Evolutionary conservation across 2,888 invertebrate genomes (phyloP).

Genomic region (Drosophila fungiperda): DNA sequence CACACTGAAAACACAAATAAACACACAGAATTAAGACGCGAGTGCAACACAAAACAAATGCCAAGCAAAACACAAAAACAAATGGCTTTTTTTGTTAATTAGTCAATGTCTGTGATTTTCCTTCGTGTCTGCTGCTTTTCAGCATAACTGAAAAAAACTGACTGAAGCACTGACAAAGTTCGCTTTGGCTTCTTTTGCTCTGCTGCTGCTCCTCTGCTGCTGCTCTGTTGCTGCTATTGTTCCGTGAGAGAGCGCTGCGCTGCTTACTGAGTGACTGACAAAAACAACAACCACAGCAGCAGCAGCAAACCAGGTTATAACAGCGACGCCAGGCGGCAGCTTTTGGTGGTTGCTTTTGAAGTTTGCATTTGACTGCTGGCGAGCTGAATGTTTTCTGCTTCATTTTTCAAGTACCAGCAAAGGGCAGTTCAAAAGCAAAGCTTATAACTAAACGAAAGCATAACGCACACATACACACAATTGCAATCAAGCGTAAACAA

Average conservation of each 20-base stretch:
- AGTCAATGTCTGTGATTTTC: constrained; percentile 44
- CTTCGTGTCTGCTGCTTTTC: constrained; percentile 83
- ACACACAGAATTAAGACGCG: constrained; percentile 26
- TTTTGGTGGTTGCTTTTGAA: constrained; percentile 66
- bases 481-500: constrained; percentile 61
- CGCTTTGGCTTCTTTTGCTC: constrained; percentile 35
- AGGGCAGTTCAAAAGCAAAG: constrained; percentile 42
- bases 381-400: constrained; percentile 32
- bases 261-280: constrained; percentile 25
- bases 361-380: constrained; percentile 26
- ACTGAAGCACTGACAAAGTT: constrained; percentile 59
- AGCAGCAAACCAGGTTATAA: constrained; percentile 50
- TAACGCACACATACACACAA: constrained; percentile 8
- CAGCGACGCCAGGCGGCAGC: constrained; percentile 35
- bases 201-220: constrained; percentile 4
- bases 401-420: constrained; percentile 3
- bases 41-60: constrained; percentile 63
- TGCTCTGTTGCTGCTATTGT: constrained; percentile 31
- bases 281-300: constrained; percentile 35
- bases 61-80: constrained; percentile 59
- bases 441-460: constrained; percentile 52
- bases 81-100: constrained; percentile 19
- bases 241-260: constrained; percentile 56
- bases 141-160: constrained; percentile 76
- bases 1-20: constrained; percentile 29